Conservation (phyloP, 2,888 invertebrate genomes). For the Diaperis boleti region DNA sequence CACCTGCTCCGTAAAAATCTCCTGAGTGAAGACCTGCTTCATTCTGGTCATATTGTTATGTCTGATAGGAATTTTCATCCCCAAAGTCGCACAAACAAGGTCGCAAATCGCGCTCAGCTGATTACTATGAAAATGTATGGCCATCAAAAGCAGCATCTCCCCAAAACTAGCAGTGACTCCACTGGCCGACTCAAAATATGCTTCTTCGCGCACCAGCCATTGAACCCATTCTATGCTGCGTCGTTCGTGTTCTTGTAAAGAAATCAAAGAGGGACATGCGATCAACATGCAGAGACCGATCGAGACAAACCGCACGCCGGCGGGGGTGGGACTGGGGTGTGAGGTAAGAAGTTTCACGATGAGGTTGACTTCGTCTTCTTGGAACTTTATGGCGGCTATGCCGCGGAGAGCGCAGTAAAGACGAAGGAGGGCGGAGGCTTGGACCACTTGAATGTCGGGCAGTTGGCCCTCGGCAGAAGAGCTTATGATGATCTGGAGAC, state of each 20-base stretch:
- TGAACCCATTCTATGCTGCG: constrained; percentile 93
- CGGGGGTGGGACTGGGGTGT: constrained; percentile 89
- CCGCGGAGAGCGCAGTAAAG: constrained; percentile 93
- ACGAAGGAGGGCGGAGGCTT: constrained; percentile 90
- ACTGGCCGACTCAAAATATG: constrained; percentile 87
- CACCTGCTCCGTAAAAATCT: constrained; percentile 97
- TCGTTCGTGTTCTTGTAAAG: constrained; percentile 82
- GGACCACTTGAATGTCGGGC: constrained; percentile 78
- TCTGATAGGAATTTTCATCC: constrained; percentile 92
- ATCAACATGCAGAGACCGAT: constrained; percentile 94
- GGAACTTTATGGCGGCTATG: constrained; percentile 93
- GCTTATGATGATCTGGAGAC: constrained; percentile 75
- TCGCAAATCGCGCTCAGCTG: constrained; percentile 94
- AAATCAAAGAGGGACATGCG: constrained; percentile 87
- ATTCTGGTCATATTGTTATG: constrained; percentile 89
- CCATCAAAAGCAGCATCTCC: constrained; percentile 95
- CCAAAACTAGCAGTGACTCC: constrained; percentile 92
- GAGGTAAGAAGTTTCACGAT: constrained; percentile 89
- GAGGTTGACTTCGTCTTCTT: constrained; percentile 90
- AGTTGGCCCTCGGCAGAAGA: constrained; percentile 73
- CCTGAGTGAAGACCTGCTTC: constrained; percentile 95
- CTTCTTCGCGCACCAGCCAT: constrained; percentile 92
- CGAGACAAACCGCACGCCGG: constrained; percentile 93
- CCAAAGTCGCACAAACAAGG: constrained; percentile 91
- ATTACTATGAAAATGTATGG: constrained; percentile 97